Evolutionary conservation across 2,797 vertebrate genomes (phyloP).

Genomic region (Macrochelys suwanniensis): DNA sequence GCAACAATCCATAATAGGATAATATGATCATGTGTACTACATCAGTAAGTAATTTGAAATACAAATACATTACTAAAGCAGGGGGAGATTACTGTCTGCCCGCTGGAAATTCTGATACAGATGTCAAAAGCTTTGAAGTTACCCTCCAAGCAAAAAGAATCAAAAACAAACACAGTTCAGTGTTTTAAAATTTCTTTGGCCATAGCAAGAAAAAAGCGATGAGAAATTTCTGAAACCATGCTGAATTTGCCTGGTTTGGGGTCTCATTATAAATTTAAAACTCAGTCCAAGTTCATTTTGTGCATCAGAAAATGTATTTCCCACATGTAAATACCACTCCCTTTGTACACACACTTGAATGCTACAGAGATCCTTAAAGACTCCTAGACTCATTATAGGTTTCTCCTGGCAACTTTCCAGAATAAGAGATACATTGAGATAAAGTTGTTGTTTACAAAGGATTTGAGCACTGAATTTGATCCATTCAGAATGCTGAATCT

Average conservation of each 20-base stretch:
- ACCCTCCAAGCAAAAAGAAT: background rate
- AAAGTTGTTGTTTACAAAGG: background rate
- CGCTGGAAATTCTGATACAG: background rate
- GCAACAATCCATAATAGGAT: background rate
- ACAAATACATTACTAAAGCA: background rate
- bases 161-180: background rate
- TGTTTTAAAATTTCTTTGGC: accelerated
- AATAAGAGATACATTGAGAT: background rate
- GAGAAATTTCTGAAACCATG: background rate
- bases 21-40: background rate
- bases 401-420: background rate
- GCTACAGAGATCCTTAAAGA: background rate
- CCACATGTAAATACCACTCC: accelerated
- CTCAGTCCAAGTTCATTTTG: background rate
- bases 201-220: background rate
- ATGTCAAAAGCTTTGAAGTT: background rate
- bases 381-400: background rate
- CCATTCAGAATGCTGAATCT: background rate
- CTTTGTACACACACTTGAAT: accelerated
- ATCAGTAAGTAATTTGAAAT: background rate
- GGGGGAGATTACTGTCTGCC: background rate
- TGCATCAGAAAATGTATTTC: background rate
- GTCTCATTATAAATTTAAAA: background rate
- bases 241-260: background rate
- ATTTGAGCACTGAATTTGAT: background rate